Conservation (phyloP, 2,113 vertebrate genomes). For the Zapus hudsonius region DNA sequence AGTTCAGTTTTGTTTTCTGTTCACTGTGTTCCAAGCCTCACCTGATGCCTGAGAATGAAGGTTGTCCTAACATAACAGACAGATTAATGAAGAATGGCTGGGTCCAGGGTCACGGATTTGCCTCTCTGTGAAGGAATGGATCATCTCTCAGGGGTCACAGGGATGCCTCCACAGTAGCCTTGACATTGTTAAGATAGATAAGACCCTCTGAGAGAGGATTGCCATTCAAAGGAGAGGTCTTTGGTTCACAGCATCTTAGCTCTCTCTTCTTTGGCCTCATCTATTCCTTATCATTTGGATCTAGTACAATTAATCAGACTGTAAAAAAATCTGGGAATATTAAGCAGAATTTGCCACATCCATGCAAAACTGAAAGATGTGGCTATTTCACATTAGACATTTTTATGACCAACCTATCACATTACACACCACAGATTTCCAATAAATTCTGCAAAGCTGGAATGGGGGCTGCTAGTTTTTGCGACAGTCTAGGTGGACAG, state of each 20-base stretch:
- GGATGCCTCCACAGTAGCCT: background rate
- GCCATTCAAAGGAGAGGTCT: background rate
- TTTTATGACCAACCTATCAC: constrained; percentile 75
- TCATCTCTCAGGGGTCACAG: background rate
- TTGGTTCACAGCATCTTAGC: background rate
- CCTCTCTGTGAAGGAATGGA: background rate
- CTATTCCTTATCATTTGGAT: constrained; percentile 57
- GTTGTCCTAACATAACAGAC: background rate
- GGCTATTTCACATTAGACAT: constrained; percentile 68
- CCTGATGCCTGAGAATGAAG: background rate
- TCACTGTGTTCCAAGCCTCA: background rate
- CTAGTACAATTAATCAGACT: constrained; percentile 57
- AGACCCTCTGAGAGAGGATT: background rate
- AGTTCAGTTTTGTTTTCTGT: background rate
- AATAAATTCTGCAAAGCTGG: constrained; percentile 68
- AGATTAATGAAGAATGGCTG: background rate
- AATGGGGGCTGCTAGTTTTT: constrained; percentile 55
- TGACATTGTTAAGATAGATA: background rate
- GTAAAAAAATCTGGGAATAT: constrained; percentile 61
- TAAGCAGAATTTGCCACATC: constrained; percentile 73
- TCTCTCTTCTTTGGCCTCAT: constrained; percentile 22
- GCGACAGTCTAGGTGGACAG: constrained; percentile 59
- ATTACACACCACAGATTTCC: constrained; percentile 67
- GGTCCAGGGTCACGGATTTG: background rate
- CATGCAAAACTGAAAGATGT: constrained; percentile 71